Percentiles rank a stretch among this genome's conserved stretches.
These are phyloP conservation scores for Rotaria socialis DNA, from an alignment of 2,888 invertebrate species.

Conservation along the genomic window DNA sequence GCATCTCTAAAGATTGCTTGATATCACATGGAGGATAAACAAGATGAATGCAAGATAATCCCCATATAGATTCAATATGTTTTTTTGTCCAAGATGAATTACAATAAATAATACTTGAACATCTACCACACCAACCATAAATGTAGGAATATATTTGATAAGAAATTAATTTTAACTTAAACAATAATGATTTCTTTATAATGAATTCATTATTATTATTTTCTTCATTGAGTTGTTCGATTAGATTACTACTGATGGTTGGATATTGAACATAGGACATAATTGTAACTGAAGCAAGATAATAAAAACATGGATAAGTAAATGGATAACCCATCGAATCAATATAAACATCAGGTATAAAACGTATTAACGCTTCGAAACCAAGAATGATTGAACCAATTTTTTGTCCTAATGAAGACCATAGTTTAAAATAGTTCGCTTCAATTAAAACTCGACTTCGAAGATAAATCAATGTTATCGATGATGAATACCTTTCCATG, in stretches of 20 bases:
- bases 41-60: conserved; percentile 52
- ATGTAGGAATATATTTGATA: conserved; percentile 81
- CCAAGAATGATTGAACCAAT: conserved; percentile 80
- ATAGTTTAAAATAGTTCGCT: conserved; percentile 76
- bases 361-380: conserved; percentile 76
- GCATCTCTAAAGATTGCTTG: conserved; percentile 65
- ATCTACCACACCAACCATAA: conserved; percentile 75
- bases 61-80: conserved; percentile 75
- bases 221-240: conserved; percentile 72
- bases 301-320: conserved; percentile 83
- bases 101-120: conserved; percentile 75
- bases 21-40: conserved; percentile 95
- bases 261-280: conserved; percentile 93
- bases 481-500: conserved; percentile 51
- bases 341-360: conserved; percentile 72
- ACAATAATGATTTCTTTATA: conserved; percentile 75
- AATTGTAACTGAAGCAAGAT: conserved; percentile 73
- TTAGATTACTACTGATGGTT: conserved; percentile 85
- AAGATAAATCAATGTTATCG: conserved; percentile 75
- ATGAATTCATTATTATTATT: conserved; percentile 79
- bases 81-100: conserved; percentile 94
- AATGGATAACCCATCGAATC: conserved; percentile 91
- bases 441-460: conserved; percentile 74
- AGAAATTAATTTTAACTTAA: conserved; percentile 77
- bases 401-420: conserved; percentile 83